These are phyloP conservation scores for Sinonovacula constricta DNA, from an alignment of 1,140 invertebrate species.

Conservation along the genomic window DNA sequence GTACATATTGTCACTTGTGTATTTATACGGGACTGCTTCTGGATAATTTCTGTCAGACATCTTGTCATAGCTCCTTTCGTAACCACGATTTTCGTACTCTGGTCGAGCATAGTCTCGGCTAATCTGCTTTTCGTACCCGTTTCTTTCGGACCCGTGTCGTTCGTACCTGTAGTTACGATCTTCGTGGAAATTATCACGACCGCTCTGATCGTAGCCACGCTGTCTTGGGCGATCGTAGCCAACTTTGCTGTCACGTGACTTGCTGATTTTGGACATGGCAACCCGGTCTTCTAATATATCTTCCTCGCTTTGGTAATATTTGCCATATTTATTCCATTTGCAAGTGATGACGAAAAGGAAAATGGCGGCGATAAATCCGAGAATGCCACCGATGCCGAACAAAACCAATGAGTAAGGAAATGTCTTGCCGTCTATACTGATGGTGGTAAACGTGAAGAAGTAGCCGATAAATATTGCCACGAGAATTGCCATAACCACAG, in stretches of 20 bases:
- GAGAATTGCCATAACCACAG: no score
- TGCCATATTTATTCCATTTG: background rate
- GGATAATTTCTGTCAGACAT: background rate
- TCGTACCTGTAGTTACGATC: background rate
- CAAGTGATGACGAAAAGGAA: background rate
- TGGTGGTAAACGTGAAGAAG: background rate
- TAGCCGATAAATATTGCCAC: no score
- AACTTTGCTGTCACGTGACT: background rate
- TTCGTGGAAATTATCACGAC: background rate
- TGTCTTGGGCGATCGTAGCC: background rate
- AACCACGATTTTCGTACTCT: background rate
- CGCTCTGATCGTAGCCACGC: background rate
- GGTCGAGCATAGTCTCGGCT: background rate
- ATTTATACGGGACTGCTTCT: background rate
- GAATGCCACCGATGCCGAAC: background rate
- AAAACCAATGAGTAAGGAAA: background rate
- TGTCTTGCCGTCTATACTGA: background rate
- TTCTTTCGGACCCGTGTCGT: no score
- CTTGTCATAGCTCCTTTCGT: background rate
- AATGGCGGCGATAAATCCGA: background rate
- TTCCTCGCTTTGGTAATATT: background rate
- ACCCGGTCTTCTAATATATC: background rate
- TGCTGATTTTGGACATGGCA: background rate
- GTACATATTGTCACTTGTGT: background rate
- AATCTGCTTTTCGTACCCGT: background rate